Conservation (phyloP, 2,797 vertebrate species). For the Ctenochaetus hawaiiensis region DNA sequence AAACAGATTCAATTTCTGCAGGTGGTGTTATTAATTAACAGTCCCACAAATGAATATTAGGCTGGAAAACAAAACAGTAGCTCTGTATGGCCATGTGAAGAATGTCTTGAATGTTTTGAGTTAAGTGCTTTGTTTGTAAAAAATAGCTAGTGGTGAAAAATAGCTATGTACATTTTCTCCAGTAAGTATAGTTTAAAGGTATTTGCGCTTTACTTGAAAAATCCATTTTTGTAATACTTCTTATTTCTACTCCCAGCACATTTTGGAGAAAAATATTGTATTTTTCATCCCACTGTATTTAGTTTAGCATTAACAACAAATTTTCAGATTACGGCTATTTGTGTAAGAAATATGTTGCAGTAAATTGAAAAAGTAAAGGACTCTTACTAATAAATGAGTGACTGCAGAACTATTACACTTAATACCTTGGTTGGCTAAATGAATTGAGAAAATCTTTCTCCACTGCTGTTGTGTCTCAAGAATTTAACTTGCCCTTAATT, state of each 20-base stretch:
- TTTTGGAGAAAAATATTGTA: neutral
- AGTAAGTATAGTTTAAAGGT: neutral
- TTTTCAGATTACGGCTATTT: neutral
- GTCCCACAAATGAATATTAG: neutral
- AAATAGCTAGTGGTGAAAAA: neutral
- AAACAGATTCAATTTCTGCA: constrained; percentile 8
- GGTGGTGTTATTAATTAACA: neutral
- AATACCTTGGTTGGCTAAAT: neutral
- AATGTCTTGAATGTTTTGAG: constrained; percentile 4
- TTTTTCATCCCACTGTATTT: neutral
- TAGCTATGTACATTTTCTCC: neutral
- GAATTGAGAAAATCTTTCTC: too few species aligned
- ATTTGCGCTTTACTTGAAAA: neutral
- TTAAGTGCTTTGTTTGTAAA: neutral
- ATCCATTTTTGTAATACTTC: neutral
- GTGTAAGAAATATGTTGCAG: neutral
- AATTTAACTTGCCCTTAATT: neutral
- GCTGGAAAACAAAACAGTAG: neutral
- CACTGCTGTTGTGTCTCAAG: neutral
- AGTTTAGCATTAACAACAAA: neutral
- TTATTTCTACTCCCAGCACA: neutral
- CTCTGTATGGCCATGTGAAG: neutral
- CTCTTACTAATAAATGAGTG: neutral
- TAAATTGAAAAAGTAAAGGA: neutral
- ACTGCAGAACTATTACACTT: neutral